Percentiles rank a stretch among this genome's conserved stretches.
These are phyloP conservation scores for Bimastos eiseni DNA, from an alignment of 2,888 invertebrate species.

Conservation along the genomic window DNA sequence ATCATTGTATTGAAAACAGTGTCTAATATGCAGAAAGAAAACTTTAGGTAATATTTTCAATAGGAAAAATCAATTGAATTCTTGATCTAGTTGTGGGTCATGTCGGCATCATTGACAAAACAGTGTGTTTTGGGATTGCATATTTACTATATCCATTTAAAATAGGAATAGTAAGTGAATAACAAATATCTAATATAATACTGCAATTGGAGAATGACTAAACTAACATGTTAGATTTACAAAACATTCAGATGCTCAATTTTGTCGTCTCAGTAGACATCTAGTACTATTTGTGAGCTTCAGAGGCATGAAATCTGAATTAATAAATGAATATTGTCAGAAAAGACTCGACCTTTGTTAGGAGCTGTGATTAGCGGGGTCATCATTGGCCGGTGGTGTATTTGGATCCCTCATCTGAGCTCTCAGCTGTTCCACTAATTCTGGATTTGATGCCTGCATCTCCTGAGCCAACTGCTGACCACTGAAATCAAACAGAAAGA, in stretches of 20 bases:
- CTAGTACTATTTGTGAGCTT: background rate
- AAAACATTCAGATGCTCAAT: background rate
- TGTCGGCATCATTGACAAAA: background rate
- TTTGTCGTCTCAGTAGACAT: background rate
- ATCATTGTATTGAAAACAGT: background rate
- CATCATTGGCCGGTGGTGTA: background rate
- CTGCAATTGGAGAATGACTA: background rate
- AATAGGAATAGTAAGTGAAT: background rate
- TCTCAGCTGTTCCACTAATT: slow-evolving; percentile 77
- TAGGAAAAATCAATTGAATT: background rate
- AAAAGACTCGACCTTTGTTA: background rate
- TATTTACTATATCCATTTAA: background rate
- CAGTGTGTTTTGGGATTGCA: background rate
- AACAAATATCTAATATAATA: background rate
- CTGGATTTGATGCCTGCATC: slow-evolving; percentile 81
- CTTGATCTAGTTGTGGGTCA: background rate
- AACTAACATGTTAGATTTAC: background rate
- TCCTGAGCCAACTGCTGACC: slow-evolving; percentile 81
- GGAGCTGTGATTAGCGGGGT: background rate
- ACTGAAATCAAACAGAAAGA: slow-evolving; percentile 56
- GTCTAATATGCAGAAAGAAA: background rate
- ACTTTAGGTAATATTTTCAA: background rate
- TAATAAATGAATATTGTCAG: too few relatives aligned
- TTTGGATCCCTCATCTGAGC: slow-evolving; percentile 43
- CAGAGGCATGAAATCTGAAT: background rate